A percentile compares a stretch with the other conserved stretches of the same genome.
These are phyloP conservation scores for Rhopalosiphum padi DNA, from an alignment of 1,140 invertebrate genomes.

Conservation along the genomic window DNA sequence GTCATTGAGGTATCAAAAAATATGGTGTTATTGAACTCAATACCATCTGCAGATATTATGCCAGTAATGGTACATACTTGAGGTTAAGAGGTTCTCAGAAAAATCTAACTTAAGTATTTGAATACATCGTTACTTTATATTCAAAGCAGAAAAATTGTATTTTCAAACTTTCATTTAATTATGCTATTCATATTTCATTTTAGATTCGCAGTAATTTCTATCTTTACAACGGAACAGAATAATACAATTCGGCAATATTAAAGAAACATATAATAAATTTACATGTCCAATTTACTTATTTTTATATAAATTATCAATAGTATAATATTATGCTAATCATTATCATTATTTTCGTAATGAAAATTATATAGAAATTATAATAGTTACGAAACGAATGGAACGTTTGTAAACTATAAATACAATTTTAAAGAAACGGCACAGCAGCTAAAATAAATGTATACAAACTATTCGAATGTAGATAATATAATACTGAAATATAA, in stretches of 20 bases:
- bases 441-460: not conserved
- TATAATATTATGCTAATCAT: not conserved
- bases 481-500: not conserved
- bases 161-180: not conserved
- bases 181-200: not conserved
- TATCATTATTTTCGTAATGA: not conserved
- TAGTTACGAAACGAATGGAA: not conserved
- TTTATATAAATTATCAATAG: not conserved
- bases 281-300: not conserved
- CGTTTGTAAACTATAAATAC: not conserved
- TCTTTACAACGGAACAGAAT: not conserved
- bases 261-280: not conserved
- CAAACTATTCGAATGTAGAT: not conserved
- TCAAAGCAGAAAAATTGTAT: not conserved
- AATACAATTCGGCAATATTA: not conserved
- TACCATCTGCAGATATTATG: not conserved
- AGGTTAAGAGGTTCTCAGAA: not conserved
- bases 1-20: not conserved
- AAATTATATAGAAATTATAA: not conserved
- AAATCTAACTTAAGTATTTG: not conserved
- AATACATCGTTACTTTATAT: not conserved
- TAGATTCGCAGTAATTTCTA: not conserved
- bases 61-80: not conserved
- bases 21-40: not conserved
- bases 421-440: not conserved